Evolutionary conservation across 2,888 invertebrate species (phyloP), one percentile per base, ranked within the genome.

Genomic region (Pandemis cinnamomeana): DNA sequence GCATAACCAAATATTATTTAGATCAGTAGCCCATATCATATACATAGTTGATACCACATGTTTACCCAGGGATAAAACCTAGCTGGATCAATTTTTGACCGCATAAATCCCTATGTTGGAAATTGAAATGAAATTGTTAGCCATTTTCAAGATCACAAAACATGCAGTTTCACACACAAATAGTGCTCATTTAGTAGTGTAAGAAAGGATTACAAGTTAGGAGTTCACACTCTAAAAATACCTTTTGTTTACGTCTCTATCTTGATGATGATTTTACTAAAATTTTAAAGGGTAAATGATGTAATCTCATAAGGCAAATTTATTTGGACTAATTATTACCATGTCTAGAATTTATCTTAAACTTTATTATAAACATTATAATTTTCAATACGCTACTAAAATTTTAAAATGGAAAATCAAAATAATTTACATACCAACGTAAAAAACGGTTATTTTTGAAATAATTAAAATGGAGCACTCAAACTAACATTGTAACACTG

Each of bases 401-500:
- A 1, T 44, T 44, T 44, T 44, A 44, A 7, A 48, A 11, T 13
- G 20, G 1, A 20, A 20, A 0, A 48, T 10, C 2, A 48, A 48
- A 48, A 55, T 20, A 10, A 2, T 42, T 10, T 66, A 69, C 69
- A 20, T 48, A 73, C 69, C 69, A 15, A 60, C 48, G 5, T 36
- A 10, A 20, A 15, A 42, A 48, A 41, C n/a, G 44, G n/a, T 4
- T 11, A n/a, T 27, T 48, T 62, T 48, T 20, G 4, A 41, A 51
- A 51, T 7, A 44, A 44, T 60, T 55, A 10, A 36, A 73, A 48
- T 55, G 20, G 41, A 10, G 44, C 69, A 64, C 60, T 42, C 69
- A 73, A 48, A 51, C 58, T 44, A 69, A 73, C 73, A 73, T 73
- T 60, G 69, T 73, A 66, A 66, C 51, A 7, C 42, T 60, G 53